Evolutionary conservation across 2,797 vertebrate species (phyloP), one percentile per base, ranked within the genome.

Genomic region (Tadarida brasiliensis): DNA sequence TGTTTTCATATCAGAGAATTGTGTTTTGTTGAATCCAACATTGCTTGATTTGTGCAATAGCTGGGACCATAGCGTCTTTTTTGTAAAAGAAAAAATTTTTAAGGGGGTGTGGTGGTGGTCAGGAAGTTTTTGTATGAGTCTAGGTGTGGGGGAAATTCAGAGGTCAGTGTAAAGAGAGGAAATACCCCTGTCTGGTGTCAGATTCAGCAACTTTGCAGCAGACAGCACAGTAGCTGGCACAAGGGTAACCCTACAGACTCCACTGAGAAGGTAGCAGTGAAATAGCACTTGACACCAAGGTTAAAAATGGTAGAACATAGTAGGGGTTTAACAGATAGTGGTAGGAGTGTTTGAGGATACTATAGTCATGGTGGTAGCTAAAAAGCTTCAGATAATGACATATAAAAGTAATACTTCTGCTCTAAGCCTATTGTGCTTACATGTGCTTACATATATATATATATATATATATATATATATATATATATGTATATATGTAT

Each of bases 41-140:
- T 65, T 90, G 39, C 9, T 80, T 93, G n/a, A 47, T 96, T 95
- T 96, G 19, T 39, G 22, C 10, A 59, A 47, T 16, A 59, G 10
- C 11, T 78, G n/a, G 30, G 22, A 47, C 7, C 19, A 61, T 39
- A 30, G n/a, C 10, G 71, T 35, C 57, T 44, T 74, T 82, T 80
- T 56, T 4, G 61, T 44, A 65, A 78, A 83, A 44, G 7, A 44
- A 3, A 44, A 44, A 44, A n/a, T 80, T n/a, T 57, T 59, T 24
- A 2, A 78, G n/a, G 51, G 76, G 20, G n/a, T 54, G 16, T 44
- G n/a, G 7, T 76, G 2, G 1, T 91, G 28, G 24, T 51, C 49
- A 83, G 76, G 47, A 11, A 49, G 9, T 73, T 0, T 54, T 33
- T 24, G 14, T 87, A 17, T 49, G 49, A 70, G 19, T 30, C 3